Evolutionary conservation across 1,140 invertebrate species (phyloP), one percentile per base, ranked within the genome.

Genomic region (Drosophila navojoa): DNA sequence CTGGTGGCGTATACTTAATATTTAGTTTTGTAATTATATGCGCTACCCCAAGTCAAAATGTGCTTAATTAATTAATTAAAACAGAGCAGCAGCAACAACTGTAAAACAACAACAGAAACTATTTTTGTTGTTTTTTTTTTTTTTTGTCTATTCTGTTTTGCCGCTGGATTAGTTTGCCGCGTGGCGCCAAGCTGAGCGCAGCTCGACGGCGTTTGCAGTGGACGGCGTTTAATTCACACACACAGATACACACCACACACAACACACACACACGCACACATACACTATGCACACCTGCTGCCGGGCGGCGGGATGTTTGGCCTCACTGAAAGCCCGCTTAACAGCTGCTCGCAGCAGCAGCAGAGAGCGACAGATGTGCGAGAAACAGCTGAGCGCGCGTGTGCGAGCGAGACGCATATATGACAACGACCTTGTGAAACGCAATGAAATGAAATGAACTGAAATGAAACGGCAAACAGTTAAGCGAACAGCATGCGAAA

Each of bases 1-100:
- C 81, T 63, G 54, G 35, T 81, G 82, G 62, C 77, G 62, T 79
- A 66, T 79, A 77, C 76, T 74, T 87, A 79, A 86, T 82, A 86
- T 87, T 86, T 79, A 82, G 66, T 79, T 87, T 79, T 76, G 84
- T 89, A 86, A 87, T 89, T 82, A 82, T 69, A 74, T 71, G 68
- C 75, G 68, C 63, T 49, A 32, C 71, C 71, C 16, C 69, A 57
- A 74, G 64, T 61, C 57, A 87, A 81, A 75, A 72, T 72, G 71
- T 82, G 82, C 71, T 86, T 87, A 86, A 87, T 86, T 86, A 86
- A 86, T 86, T 86, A 86, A 82, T 87, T 79, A 64, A 84, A 79
- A 63, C 22, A 66, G 58, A 67, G 55, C 71, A 49, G 25, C 45
- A 44, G 10, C 57, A 60, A 52, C 40, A 61, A 47, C 16, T 38